Base-by-base conservation (phyloP, 2,888 invertebrate species). In the Gandaritis pyraliata region DNA sequence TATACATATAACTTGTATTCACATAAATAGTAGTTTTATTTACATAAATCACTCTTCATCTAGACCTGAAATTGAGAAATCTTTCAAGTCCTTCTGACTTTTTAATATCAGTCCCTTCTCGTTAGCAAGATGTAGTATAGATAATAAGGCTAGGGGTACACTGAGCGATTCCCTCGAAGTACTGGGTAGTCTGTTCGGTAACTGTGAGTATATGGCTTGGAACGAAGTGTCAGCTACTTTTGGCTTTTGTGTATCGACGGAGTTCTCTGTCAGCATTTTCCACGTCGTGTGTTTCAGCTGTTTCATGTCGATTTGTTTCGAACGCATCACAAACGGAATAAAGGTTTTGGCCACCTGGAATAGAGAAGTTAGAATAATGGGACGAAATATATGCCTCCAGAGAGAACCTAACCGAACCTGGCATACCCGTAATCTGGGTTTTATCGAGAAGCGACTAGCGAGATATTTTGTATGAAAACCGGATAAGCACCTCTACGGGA, bases 221-320 rank as follows among this genome's bases (percentile, higher is more conserved):
- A 95, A 95, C 4, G 86, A 88, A 0, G 93, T 90, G 23, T 87
- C 72, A 0, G 92, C 80, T 0, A 93, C 91, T 5, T 77, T 72
- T 47, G 86, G 86, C n/a, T 80, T 79, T 5, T 82, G 81, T 2
- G 82, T 85, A 30, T 79, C 76, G n/a, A n/a, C n/a, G 4, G 85
- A 79, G 48, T 79, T 76, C 16, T 84, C 84, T 0, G 89, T 92
- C 8, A 97, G 84, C 66, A 95, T 82, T 43, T 93, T 92, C 95
- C 96, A 96, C 66, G 97, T 95, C 55, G 94, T 93, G n/a, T 92
- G 88, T 80, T 98, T 98, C 47, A 98, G 84, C 77, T 94, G 95
- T 75, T 95, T 96, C 94, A 98, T 97, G 77, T 98, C 97, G 45
- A 98, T 94, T 61, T 95, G 96, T 80, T 98, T 98, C 5, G 98